Evolutionary conservation across 1,140 invertebrate species (phyloP).

Genomic region (Acromyrmex heyeri): DNA sequence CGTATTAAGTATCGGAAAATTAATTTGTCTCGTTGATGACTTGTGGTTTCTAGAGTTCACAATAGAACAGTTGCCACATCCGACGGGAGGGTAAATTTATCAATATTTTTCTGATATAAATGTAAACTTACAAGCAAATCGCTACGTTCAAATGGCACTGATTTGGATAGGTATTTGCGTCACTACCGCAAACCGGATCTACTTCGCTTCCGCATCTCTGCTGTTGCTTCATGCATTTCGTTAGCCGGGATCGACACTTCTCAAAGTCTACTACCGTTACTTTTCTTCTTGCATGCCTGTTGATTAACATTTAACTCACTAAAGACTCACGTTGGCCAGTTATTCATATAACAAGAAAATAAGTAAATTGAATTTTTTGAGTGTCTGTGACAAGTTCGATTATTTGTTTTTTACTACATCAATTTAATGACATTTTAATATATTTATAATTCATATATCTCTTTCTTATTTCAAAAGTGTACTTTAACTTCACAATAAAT

Average conservation of each 20-base stretch:
- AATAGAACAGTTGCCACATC: neutral
- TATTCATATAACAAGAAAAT: conserved; percentile 22
- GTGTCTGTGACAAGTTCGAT: neutral
- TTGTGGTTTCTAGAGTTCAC: neutral
- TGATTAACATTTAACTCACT: conserved; percentile 42
- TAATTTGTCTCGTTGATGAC: neutral
- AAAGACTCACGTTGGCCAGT: neutral
- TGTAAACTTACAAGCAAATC: conserved; percentile 91
- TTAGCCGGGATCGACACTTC: conserved; percentile 91
- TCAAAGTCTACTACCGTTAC: conserved; percentile 91
- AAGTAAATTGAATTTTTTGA: neutral
- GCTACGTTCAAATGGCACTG: conserved; percentile 93
- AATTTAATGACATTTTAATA: neutral
- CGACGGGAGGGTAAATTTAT: neutral
- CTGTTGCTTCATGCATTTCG: conserved; percentile 91
- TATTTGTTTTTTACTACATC: neutral
- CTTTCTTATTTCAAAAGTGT: too few species aligned
- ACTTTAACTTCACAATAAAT: too few species aligned
- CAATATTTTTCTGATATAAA: neutral
- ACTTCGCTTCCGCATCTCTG: conserved; percentile 87
- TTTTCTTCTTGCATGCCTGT: conserved; percentile 86
- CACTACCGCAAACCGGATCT: conserved; percentile 94
- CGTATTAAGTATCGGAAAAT: conserved; percentile 14
- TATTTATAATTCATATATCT: too few species aligned
- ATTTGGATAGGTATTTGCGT: conserved; percentile 93